Evolutionary conservation across 2,888 invertebrate species (phyloP).

Genomic region (Chironomus tentans): DNA sequence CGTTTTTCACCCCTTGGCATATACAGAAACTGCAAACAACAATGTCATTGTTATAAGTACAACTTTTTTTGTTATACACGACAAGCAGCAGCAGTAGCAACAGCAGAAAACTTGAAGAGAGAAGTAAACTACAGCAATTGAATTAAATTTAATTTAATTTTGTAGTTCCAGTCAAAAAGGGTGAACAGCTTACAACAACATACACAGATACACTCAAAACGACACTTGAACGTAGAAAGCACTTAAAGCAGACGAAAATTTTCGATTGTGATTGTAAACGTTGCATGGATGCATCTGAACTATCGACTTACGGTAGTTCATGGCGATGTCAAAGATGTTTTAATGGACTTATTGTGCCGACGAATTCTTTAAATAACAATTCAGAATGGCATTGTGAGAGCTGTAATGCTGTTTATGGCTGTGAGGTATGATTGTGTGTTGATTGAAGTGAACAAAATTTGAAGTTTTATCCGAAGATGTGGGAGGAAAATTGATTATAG

Average conservation of each 20-base stretch:
- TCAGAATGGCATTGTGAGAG: constrained; percentile 14
- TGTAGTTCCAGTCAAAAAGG: constrained; percentile 48
- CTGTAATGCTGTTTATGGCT: background rate
- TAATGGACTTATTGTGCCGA: background rate
- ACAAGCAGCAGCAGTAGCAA: no score
- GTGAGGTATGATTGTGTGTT: background rate
- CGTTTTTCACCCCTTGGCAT: no score
- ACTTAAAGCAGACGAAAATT: constrained; percentile 53
- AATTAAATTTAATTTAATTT: background rate
- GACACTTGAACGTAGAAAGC: constrained; percentile 39
- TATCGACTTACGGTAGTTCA: constrained; percentile 12
- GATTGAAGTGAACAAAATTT: background rate
- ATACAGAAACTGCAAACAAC: no score
- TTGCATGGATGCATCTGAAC: constrained; percentile 37
- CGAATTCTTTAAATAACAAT: background rate
- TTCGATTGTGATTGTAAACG: constrained; percentile 56
- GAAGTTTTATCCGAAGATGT: background rate
- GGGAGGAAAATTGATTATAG: background rate
- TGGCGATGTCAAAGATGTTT: constrained; percentile 2
- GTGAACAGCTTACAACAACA: constrained; percentile 55
- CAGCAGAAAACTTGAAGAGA: background rate
- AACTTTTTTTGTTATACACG: no score
- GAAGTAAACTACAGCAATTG: background rate
- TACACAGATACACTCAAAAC: constrained; percentile 44
- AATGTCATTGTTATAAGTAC: no score